Evolutionary conservation across 2,113 vertebrate genomes (phyloP).

Genomic region (Rhynchopsitta pachyrhyncha): DNA sequence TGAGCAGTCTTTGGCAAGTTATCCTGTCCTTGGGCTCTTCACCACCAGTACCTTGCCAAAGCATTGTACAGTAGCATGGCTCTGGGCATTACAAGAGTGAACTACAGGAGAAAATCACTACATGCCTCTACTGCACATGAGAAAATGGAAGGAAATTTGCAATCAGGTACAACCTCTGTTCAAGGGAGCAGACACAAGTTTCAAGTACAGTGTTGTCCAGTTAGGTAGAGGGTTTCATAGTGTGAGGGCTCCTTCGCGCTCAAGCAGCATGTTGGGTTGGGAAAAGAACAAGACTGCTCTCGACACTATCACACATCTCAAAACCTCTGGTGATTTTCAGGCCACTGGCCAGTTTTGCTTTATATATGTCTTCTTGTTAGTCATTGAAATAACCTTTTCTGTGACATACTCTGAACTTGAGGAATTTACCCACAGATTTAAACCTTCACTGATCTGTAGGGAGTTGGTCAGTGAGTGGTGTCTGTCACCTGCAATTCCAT

Average conservation of each 20-base stretch:
- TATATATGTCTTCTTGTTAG: background rate
- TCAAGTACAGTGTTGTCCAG: background rate
- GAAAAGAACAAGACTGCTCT: background rate
- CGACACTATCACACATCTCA: background rate
- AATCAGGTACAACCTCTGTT: background rate
- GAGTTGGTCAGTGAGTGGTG: background rate
- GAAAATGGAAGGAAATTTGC: background rate
- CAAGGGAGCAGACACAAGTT: background rate
- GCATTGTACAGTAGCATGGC: background rate
- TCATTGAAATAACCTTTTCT: background rate
- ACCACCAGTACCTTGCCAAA: background rate
- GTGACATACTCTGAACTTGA: background rate
- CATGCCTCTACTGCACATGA: background rate
- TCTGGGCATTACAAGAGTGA: background rate
- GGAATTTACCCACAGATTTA: background rate
- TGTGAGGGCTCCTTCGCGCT: background rate
- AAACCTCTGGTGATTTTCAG: background rate
- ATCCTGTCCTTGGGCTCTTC: background rate
- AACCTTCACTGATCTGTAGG: background rate
- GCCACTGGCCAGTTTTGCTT: background rate
- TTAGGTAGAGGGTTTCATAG: background rate
- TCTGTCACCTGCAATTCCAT: background rate
- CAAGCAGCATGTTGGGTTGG: background rate
- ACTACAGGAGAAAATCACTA: background rate
- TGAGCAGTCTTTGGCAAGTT: background rate